A percentile compares a stretch with the other conserved stretches of the same genome.
These are phyloP conservation scores for Pseudorectes ferrugineus DNA, from an alignment of 2,113 vertebrate genomes.

Conservation along the genomic window DNA sequence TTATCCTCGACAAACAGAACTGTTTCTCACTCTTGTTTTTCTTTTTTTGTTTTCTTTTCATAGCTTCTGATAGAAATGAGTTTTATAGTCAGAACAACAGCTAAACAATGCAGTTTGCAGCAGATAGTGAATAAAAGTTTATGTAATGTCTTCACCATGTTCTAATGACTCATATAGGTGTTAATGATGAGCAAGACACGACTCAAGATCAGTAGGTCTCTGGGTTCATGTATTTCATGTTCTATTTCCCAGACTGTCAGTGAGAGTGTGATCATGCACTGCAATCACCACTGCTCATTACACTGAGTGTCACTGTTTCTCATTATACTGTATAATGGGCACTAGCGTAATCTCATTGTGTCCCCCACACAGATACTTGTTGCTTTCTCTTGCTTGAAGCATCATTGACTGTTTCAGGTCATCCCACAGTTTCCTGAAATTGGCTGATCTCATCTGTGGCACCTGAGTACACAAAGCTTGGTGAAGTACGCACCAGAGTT, in stretches of 20 bases:
- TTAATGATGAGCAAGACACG: not conserved
- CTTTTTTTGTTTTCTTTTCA: not conserved
- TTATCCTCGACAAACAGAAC: not conserved
- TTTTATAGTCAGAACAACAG: not conserved
- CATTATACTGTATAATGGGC: not conserved
- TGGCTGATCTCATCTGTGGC: not conserved
- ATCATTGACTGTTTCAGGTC: not conserved
- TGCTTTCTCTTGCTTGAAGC: not conserved
- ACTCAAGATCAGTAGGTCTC: not conserved
- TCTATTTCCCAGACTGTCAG: not conserved
- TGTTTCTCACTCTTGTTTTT: not conserved
- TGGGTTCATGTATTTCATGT: not conserved
- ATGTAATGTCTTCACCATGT: not conserved
- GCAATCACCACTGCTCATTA: not conserved
- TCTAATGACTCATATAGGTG: constrained; percentile 19
- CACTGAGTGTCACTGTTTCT: not conserved
- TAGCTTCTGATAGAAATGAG: not conserved
- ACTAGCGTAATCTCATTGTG: not conserved
- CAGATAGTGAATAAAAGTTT: not conserved
- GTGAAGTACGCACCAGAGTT: not conserved
- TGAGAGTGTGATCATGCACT: not conserved
- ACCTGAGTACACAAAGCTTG: not conserved
- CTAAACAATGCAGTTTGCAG: not conserved
- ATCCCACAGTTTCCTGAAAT: not conserved
- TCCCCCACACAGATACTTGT: not conserved